phyloP scores from a whole-genome alignment of 2,888 invertebrate genomes.

The Agrochola lota region DNA sequence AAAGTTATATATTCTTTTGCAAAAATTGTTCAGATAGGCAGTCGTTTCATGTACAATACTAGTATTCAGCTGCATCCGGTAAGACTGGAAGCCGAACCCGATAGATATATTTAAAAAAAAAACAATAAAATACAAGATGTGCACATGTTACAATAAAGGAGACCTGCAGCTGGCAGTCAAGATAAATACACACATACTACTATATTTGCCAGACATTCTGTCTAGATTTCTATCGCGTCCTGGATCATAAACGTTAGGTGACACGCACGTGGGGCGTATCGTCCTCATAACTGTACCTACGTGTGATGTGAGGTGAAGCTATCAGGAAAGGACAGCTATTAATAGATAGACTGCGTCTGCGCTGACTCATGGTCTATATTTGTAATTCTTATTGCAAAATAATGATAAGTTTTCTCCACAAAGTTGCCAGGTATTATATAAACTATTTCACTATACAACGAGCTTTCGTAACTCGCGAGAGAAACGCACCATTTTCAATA shows the following conservation, averaged over 20 bases:
- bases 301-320: constrained; percentile 25
- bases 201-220: constrained; percentile 25
- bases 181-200: constrained; percentile 18
- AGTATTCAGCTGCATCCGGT: too few relatives aligned
- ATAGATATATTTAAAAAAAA: too few relatives aligned
- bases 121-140: not conserved
- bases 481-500: not conserved
- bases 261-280: constrained; percentile 30
- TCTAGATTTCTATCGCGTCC: constrained; percentile 37
- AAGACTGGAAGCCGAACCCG: too few relatives aligned
- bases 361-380: constrained; percentile 39
- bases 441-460: not conserved
- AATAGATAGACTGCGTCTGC: constrained; percentile 30
- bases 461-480: not conserved
- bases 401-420: constrained; percentile 27
- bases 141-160: constrained; percentile 1
- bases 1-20: too few relatives aligned
- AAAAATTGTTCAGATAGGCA: too few relatives aligned
- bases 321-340: constrained; percentile 47
- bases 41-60: too few relatives aligned
- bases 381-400: constrained; percentile 35
- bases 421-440: constrained; percentile 4
- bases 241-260: constrained; percentile 22
- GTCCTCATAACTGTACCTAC: constrained; percentile 2
- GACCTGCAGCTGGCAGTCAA: not conserved